Evolutionary conservation across 2,888 invertebrate genomes (phyloP), one percentile per base, ranked within the genome.

Genomic region (Busseola fusca): DNA sequence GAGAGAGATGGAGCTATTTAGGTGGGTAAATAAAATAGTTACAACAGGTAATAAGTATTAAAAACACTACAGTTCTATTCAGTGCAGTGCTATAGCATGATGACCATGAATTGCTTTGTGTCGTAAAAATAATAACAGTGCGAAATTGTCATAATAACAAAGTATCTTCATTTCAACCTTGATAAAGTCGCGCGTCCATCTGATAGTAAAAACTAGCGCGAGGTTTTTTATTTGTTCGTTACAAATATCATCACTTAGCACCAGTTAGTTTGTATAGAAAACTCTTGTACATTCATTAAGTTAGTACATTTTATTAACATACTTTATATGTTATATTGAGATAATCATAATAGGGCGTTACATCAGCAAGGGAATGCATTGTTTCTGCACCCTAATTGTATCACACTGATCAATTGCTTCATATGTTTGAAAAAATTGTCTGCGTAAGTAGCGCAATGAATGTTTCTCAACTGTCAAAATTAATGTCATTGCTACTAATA

Each of bases 101-200:
- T 85, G 76, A 56, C 76, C 72, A 71, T 82, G 80, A 81, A 72
- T 76, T 80, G 81, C 76, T 60, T 81, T 76, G 84, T 83, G 82
- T 78, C 66, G 75, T 76, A 81, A 77, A 84, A 76, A 78, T 82
- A 84, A 87, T 87, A 86, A 87, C 81, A 76, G 87, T 88, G 87
- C 87, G 78, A 86, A 86, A 85, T 87, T 80, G 82, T 78, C 83
- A 79, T 76, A 75, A 77, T 84, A 88, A 83, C 82, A 83, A 75
- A 83, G 78, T 82, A 81, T 86, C 82, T 81, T 79, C 74, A 72
- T 77, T 75, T 81, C 74, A 86, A 84, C 87, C 89, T 88, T 89
- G 89, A 77, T 76, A 69, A 73, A 80, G 80, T 83, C 73, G 72
- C 72, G 75, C 83, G 80, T 80, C 81, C 81, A 86, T 86, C 84